A percentile compares a stretch with the other conserved stretches of the same genome.
phyloP scores from a whole-genome alignment of 2,797 vertebrate species.

The Myiothlypis coronata region DNA sequence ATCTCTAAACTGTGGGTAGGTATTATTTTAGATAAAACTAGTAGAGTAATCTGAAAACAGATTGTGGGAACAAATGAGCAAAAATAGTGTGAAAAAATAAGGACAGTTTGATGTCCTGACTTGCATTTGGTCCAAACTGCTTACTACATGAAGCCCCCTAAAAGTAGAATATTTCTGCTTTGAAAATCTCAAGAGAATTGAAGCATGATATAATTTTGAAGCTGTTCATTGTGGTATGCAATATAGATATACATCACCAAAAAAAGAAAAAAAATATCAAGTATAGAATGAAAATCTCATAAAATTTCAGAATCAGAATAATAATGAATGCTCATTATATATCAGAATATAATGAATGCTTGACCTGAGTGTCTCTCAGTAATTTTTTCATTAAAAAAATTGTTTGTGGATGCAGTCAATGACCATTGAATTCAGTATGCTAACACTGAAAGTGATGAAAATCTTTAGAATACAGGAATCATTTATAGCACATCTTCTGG shows the following conservation, averaged over 20 bases:
- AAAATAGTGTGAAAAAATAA: not conserved
- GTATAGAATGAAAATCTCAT: not conserved
- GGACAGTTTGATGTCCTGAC: not conserved
- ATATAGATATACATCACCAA: not conserved
- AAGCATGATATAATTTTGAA: not conserved
- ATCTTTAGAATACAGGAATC: not conserved
- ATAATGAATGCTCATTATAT: no score
- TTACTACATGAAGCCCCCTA: not conserved
- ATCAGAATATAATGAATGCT: no score
- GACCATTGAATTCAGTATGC: not conserved
- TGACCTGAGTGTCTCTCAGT: no score
- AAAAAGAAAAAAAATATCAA: not conserved
- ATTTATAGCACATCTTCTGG: not conserved
- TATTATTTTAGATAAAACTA: not conserved
- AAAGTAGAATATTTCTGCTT: not conserved
- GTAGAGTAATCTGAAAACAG: not conserved
- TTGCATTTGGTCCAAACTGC: not conserved
- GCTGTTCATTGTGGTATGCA: not conserved
- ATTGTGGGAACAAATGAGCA: not conserved
- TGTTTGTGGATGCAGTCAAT: not conserved
- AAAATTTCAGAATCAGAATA: not conserved
- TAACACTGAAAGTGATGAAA: not conserved
- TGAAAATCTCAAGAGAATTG: not conserved
- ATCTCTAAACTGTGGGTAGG: not conserved
- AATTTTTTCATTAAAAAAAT: not conserved